Percentiles rank a stretch among this genome's conserved stretches.
phyloP scores from a whole-genome alignment of 1,140 invertebrate species.

The Aphaenogaster ashmeadi region DNA sequence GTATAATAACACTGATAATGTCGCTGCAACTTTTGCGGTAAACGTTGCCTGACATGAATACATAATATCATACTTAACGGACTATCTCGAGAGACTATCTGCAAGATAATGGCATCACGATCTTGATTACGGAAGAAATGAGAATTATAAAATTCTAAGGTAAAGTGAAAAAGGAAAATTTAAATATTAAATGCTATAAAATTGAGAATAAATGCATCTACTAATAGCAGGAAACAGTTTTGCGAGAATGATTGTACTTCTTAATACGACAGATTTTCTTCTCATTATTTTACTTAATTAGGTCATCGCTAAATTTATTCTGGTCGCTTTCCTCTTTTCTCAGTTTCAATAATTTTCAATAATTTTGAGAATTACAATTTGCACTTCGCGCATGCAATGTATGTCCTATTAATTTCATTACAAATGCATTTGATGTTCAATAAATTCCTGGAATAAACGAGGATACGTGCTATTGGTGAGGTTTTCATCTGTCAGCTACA shows the following conservation, averaged over 20 bases:
- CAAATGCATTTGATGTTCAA: not conserved
- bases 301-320: not conserved
- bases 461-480: not conserved
- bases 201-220: not conserved
- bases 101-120: slow-evolving; percentile 19
- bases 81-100: slow-evolving; percentile 10
- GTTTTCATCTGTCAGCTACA: slow-evolving; percentile 1
- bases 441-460: slow-evolving; percentile 12
- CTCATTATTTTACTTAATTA: not conserved
- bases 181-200: not conserved
- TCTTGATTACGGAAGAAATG: slow-evolving; percentile 5
- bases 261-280: not conserved
- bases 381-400: not conserved
- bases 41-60: slow-evolving; percentile 22
- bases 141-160: slow-evolving; percentile 2
- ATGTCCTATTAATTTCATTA: slow-evolving; percentile 13
- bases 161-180: not conserved
- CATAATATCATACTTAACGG: not conserved
- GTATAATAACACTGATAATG: slow-evolving; percentile 7
- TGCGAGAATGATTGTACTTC: not conserved
- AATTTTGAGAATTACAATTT: not conserved
- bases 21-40: slow-evolving; percentile 12
- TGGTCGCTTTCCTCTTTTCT: not conserved
- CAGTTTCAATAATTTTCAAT: slow-evolving; percentile 36
- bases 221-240: not conserved